Evolutionary conservation across 2,888 invertebrate genomes (phyloP), one percentile per base, ranked within the genome.

Genomic region (Pyralis farinalis): DNA sequence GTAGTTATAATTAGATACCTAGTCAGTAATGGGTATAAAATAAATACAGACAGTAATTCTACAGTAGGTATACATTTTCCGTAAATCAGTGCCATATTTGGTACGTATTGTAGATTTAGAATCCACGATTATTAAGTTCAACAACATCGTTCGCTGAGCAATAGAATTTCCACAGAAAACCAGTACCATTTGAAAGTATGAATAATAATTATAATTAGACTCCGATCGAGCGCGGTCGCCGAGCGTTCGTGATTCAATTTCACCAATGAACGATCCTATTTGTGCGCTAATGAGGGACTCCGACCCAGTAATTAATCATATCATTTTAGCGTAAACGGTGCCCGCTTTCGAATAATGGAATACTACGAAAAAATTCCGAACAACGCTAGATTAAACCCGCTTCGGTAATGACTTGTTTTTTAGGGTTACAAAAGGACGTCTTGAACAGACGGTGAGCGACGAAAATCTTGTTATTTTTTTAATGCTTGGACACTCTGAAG

Each of bases 381-480:
- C 65, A 70, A 75, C 72, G 84, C 79, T 77, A 79, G 81, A 79
- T 78, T 84, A 74, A 80, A 80, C 85, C 71, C 76, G 80, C 74
- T 69, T 68, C 77, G 79, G 73, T 88, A 88, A 88, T 88, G 87
- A 87, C 87, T 88, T 88, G 88, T 87, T 88, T 87, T 87, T 85
- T 80, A 84, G 82, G 82, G 84, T 87, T 84, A 81, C 78, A 78
- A 85, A 74, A 85, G 82, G 84, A 82, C 82, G 87, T 87, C 87
- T 77, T 77, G 61, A 58, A 63, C 87, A 87, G 87, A 77, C 82
- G 78, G 71, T 70, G 71, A 63, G 63, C 49, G 61, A 63, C 60
- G 63, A 55, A 69, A 64, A 71, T 77, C 78, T 79, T 84, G 77
- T 82, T 83, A 79, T 77, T 82, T 82, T 84, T 80, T 79, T 74